Base-by-base conservation (phyloP, 2,888 invertebrate species). In the Microctonus hyperodae region DNA sequence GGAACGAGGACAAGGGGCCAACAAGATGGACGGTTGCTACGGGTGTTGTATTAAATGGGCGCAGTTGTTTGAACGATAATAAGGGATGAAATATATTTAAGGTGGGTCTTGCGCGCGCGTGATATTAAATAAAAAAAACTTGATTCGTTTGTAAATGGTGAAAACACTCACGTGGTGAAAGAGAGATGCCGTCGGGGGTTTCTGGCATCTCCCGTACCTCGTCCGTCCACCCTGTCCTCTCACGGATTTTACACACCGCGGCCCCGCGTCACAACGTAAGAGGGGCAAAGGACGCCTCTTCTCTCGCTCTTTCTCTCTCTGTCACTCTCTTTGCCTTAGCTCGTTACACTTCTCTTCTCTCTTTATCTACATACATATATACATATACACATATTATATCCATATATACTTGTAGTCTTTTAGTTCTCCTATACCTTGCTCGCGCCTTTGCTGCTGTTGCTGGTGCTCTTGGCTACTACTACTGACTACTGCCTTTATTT, bases 121-220 rank as follows among this genome's bases (percentile, higher is more conserved):
- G n/a, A n/a, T n/a, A n/a, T n/a, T n/a, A n/a, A n/a, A n/a, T n/a
- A 28, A 5, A 5, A 28, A 28, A 28, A 28, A 16, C 33, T 20
- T 25, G 11, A 13, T 13, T 22, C 57, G 22, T 61, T 31, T 48
- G n/a, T 31, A 16, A 50, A n/a, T 62, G 20, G 20, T 51, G 25
- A 35, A 56, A 58, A 57, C 72, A 81, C 82, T 82, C 82, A 82
- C 82, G 80, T 81, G 82, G 81, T 82, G 78, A 71, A 75, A 72
- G 78, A 71, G 75, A 72, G 75, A 74, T 75, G 77, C 76, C 78
- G 76, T 79, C 75, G 78, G 76, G 74, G 78, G 75, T 75, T n/a
- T 75, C 75, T 76, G 74, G 78, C 79, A 79, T 79, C 73, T 78
- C 76, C 74, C 71, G 73, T 73, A 61, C 61, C 56, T 61, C 48